These are phyloP conservation scores for Syrista parreyssii DNA, from an alignment of 2,888 invertebrate genomes.

Conservation along the genomic window DNA sequence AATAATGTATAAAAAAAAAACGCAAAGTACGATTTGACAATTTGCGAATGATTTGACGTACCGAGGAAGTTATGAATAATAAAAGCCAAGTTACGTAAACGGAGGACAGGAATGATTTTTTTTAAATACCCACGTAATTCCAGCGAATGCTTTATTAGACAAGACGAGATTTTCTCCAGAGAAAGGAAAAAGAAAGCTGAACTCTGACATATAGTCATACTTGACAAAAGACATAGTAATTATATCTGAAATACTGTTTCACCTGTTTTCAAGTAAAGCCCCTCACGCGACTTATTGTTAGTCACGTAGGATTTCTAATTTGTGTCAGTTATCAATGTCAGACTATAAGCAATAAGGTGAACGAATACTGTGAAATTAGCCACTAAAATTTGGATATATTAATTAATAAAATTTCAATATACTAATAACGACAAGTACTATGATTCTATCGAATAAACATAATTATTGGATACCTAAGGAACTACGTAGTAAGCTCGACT, in stretches of 20 bases:
- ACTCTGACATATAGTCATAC: slow-evolving; percentile 23
- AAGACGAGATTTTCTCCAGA: not conserved
- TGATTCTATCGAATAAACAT: not conserved
- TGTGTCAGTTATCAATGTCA: not conserved
- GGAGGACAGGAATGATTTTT: not conserved
- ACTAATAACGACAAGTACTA: not conserved
- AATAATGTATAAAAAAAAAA: not conserved
- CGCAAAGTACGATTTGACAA: not conserved
- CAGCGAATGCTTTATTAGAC: not conserved
- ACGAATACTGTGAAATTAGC: not conserved
- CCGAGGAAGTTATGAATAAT: not conserved
- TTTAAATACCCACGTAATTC: not conserved
- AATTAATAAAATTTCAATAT: not conserved
- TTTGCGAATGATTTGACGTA: not conserved
- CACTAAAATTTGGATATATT: not conserved
- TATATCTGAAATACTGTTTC: not conserved
- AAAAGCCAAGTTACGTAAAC: not conserved
- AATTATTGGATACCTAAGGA: not conserved
- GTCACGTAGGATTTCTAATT: not conserved
- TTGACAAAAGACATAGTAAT: slow-evolving; percentile 17
- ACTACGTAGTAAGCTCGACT: not conserved
- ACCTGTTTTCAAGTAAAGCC: not conserved
- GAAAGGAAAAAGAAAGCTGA: slow-evolving; percentile 22
- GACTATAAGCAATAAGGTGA: not conserved
- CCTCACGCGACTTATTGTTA: no score